Conservation (phyloP, 2,113 vertebrate species). For the Camelus dromedarius region DNA sequence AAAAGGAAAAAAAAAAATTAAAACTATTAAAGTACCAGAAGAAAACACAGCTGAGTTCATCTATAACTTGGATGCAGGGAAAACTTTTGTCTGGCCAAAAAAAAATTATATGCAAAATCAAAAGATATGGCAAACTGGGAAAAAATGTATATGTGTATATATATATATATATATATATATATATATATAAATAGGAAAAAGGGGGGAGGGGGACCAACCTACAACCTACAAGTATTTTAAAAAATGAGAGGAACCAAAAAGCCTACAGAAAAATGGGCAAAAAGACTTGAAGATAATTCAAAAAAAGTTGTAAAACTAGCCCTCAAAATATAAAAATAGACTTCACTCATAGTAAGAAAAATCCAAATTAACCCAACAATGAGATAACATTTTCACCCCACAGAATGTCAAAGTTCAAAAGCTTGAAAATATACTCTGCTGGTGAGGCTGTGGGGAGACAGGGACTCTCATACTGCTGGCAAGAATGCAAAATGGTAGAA, state of each 20-base stretch:
- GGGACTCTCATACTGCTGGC: background rate
- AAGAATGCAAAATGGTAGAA: slow-evolving; percentile 7
- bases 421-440: background rate
- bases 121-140: background rate
- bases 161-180: background rate
- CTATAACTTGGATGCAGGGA: background rate
- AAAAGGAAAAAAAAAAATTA: background rate
- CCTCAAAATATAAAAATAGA: slow-evolving; percentile 36
- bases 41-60: background rate
- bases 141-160: background rate
- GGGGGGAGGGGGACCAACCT: background rate
- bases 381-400: background rate
- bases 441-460: background rate
- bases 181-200: background rate
- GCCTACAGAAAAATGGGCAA: background rate
- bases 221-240: background rate
- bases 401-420: background rate
- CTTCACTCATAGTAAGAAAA: background rate
- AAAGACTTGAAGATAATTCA: background rate
- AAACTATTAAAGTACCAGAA: background rate
- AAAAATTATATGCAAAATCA: slow-evolving; percentile 14
- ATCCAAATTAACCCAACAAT: background rate
- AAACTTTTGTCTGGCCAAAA: background rate
- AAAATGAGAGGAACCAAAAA: background rate
- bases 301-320: background rate